phyloP scores from a whole-genome alignment of 1,140 invertebrate genomes.

The Drosophila prosaltans region DNA sequence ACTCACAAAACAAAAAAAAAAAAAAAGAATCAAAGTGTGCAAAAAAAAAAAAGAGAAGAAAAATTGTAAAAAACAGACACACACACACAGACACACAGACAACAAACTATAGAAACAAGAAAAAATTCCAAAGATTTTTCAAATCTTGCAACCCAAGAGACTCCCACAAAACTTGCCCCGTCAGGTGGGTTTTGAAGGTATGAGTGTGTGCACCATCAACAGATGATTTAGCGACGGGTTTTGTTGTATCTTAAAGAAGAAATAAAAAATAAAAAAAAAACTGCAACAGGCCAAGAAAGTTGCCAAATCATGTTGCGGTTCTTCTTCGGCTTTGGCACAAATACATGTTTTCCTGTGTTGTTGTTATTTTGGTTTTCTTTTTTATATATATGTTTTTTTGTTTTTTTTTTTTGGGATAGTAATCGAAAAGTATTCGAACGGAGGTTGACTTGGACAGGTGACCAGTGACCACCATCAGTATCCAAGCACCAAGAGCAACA shows the following conservation, averaged over 20 bases:
- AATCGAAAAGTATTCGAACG: conserved; percentile 66
- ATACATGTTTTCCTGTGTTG: conserved; percentile 3
- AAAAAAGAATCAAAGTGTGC: conserved; percentile 65
- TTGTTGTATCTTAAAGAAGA: conserved; percentile 36
- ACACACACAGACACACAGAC: background rate
- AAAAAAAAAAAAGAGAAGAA: conserved; percentile 39
- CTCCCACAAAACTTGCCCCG: conserved; percentile 72
- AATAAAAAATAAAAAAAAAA: background rate
- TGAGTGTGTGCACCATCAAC: conserved; percentile 33
- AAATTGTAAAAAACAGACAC: background rate
- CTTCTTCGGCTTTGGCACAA: conserved; percentile 26
- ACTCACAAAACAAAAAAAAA: conserved; percentile 71
- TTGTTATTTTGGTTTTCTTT: conserved; percentile 23
- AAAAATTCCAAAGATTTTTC: conserved; percentile 74
- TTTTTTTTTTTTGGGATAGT: conserved; percentile 47
- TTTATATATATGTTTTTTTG: no score
- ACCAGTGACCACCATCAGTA: conserved; percentile 68
- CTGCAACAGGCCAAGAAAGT: conserved; percentile 70
- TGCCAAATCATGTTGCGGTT: conserved; percentile 67
- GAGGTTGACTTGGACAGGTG: conserved; percentile 68
- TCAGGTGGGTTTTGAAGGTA: conserved; percentile 62
- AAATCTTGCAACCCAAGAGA: conserved; percentile 64
- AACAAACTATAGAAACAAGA: conserved; percentile 30
- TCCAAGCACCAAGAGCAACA: conserved; percentile 25
- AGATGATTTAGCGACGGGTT: conserved; percentile 74